phyloP scores from a whole-genome alignment of 2,888 invertebrate genomes.

The Elegia similella region DNA sequence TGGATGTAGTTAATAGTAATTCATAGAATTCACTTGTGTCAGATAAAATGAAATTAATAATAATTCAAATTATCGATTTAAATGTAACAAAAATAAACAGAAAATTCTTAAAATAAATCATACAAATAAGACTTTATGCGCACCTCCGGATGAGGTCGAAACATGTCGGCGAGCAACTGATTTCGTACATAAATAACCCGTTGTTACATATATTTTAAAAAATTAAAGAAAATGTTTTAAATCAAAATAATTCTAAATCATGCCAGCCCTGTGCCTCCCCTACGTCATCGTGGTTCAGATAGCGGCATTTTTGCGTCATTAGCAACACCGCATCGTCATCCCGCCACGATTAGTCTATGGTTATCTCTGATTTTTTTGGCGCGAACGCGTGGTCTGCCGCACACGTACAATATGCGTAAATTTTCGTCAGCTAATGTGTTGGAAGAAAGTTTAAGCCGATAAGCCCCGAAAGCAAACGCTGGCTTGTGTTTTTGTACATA shows the following conservation, averaged over 20 bases:
- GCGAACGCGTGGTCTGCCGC: conserved; percentile 61
- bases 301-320: conserved; percentile 74
- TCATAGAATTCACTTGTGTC: too few species aligned
- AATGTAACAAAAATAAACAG: too few species aligned
- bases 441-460: conserved; percentile 69
- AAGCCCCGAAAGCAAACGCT: conserved; percentile 65
- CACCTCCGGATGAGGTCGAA: too few species aligned
- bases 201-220: too few species aligned
- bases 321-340: conserved; percentile 67
- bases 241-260: neutral
- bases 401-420: conserved; percentile 74
- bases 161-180: too few species aligned
- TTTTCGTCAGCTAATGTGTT: conserved; percentile 71
- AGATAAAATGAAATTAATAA: too few species aligned
- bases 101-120: too few species aligned
- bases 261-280: conserved; percentile 34
- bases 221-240: too few species aligned
- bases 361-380: conserved; percentile 67
- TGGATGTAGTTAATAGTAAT: too few species aligned
- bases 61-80: too few species aligned
- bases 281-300: conserved; percentile 59
- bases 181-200: too few species aligned
- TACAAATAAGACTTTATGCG: too few species aligned
- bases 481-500: conserved; percentile 45
- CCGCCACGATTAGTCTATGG: conserved; percentile 76